phyloP scores from a whole-genome alignment of 1,140 invertebrate genomes.

The Antheraea pernyi region DNA sequence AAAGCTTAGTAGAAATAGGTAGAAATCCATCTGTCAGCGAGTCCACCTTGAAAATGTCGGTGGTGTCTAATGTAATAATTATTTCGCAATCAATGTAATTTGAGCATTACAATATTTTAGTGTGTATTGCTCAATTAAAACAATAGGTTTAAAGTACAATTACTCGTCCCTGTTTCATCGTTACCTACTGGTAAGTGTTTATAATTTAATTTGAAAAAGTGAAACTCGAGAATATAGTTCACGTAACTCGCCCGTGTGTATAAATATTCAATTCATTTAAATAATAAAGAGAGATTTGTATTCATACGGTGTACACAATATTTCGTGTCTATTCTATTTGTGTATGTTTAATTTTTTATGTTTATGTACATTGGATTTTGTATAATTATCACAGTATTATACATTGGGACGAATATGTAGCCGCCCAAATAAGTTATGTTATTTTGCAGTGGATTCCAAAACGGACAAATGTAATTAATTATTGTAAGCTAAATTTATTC shows the following conservation, averaged over 20 bases:
- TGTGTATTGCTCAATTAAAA: not conserved
- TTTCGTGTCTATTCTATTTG: not conserved
- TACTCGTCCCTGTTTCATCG: not conserved
- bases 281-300: slow-evolving; percentile 12
- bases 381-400: not conserved
- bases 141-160: not conserved
- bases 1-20: not conserved
- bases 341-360: not conserved
- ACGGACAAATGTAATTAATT: too few relatives aligned
- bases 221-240: not conserved
- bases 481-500: too few relatives aligned
- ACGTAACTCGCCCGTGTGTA: slow-evolving; percentile 5
- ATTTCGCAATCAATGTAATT: slow-evolving; percentile 1
- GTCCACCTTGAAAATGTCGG: slow-evolving; percentile 49
- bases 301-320: not conserved
- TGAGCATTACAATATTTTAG: not conserved
- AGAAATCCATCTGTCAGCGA: slow-evolving; percentile 16
- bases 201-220: slow-evolving; percentile 7
- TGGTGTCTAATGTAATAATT: slow-evolving; percentile 50
- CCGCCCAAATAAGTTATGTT: not conserved
- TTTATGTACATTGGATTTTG: not conserved
- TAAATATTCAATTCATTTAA: slow-evolving; percentile 12
- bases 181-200: slow-evolving; percentile 6
- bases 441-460: not conserved
- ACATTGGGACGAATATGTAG: not conserved